Conservation (phyloP, 2,113 vertebrate species). For the Ploceus nigricollis region DNA sequence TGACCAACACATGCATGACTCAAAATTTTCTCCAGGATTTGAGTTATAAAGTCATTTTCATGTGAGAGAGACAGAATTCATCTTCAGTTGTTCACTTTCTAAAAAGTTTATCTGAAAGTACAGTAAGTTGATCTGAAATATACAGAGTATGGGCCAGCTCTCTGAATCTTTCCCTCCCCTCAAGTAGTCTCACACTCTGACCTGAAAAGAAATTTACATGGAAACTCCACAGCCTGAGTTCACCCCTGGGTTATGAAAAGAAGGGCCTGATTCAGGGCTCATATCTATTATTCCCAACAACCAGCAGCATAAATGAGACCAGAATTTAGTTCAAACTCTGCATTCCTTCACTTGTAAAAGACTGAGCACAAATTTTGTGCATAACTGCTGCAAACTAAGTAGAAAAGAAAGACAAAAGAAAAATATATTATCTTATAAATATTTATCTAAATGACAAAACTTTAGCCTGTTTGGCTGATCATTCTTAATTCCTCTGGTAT, state of each 20-base stretch:
- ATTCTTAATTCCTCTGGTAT: conserved; percentile 57
- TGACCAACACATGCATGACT: not conserved
- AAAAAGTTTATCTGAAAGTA: not conserved
- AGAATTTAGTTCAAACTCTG: not conserved
- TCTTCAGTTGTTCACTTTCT: not conserved
- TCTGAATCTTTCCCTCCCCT: not conserved
- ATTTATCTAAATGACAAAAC: conserved; percentile 57
- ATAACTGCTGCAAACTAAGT: not conserved
- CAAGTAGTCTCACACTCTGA: not conserved
- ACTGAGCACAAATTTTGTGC: not conserved
- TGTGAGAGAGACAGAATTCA: not conserved
- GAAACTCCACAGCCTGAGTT: not conserved
- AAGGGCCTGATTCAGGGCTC: not conserved
- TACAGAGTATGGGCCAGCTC: not conserved
- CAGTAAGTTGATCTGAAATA: not conserved
- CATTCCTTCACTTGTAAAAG: not conserved
- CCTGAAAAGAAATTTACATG: not conserved
- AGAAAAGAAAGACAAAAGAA: conserved; percentile 12
- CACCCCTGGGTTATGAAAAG: not conserved
- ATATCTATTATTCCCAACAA: not conserved
- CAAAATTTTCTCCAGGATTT: not conserved
- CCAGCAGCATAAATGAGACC: not conserved
- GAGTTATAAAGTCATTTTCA: not conserved
- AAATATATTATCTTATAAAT: conserved; percentile 20
- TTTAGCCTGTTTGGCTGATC: not conserved